Conservation (phyloP, 1,140 invertebrate species). For the Palaemon carinicauda region DNA sequence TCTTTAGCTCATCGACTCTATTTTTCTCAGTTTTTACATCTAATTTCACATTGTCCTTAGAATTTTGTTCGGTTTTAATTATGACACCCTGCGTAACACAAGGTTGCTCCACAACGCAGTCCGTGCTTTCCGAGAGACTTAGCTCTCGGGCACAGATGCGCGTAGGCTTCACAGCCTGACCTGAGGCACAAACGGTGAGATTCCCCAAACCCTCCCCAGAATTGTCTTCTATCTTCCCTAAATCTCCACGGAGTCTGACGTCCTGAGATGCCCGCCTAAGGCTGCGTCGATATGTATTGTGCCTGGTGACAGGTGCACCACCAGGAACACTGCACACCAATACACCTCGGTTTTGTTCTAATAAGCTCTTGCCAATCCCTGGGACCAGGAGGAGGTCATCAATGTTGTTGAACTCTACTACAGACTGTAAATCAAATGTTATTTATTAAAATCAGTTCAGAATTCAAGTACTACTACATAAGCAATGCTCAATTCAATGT, state of each 20-base stretch:
- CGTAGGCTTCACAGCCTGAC: slow-evolving; percentile 20
- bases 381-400: slow-evolving; percentile 64
- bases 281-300: slow-evolving; percentile 27
- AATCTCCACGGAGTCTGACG: slow-evolving; percentile 9
- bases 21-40: background rate
- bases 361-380: slow-evolving; percentile 64
- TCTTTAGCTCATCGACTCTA: background rate
- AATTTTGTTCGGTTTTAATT: background rate
- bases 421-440: slow-evolving; percentile 60
- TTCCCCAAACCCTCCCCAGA: slow-evolving; percentile 2
- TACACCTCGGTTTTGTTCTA: slow-evolving; percentile 64
- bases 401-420: slow-evolving; percentile 64
- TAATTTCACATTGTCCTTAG: slow-evolving; percentile 4
- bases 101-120: background rate
- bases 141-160: background rate
- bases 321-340: slow-evolving; percentile 61
- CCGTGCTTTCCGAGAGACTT: background rate
- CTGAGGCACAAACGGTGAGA: slow-evolving; percentile 20
- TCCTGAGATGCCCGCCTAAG: slow-evolving; percentile 32
- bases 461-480: too few species aligned
- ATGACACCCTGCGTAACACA: background rate
- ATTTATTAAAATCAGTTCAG: background rate
- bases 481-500: too few species aligned
- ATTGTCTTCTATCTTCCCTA: slow-evolving; percentile 15
- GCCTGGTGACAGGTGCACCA: slow-evolving; percentile 29